phyloP scores from a whole-genome alignment of 1,140 invertebrate genomes.

The Probaryconus sp. region DNA sequence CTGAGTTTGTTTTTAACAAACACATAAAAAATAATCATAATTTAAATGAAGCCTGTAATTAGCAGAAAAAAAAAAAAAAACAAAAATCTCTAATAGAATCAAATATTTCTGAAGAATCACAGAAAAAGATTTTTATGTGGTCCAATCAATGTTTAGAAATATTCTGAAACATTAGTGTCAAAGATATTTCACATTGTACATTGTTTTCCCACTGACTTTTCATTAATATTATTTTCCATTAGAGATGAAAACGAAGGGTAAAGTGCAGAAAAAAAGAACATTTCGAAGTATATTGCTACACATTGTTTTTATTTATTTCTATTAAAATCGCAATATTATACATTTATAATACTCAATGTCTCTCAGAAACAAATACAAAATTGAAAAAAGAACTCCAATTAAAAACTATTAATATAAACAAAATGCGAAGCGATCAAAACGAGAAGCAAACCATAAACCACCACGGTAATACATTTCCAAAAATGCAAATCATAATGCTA shows the following conservation, averaged over 20 bases:
- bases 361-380: constrained; percentile 62
- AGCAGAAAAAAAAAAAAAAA: constrained; percentile 57
- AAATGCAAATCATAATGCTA: constrained; percentile 58
- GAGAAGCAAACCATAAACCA: constrained; percentile 57
- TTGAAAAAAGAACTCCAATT: constrained; percentile 57
- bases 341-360: constrained; percentile 64
- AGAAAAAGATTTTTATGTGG: constrained; percentile 5
- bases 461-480: constrained; percentile 59
- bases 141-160: not conserved
- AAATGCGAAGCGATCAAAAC: constrained; percentile 61
- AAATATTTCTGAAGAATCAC: not conserved
- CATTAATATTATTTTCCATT: no score
- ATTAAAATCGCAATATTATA: constrained; percentile 64
- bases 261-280: constrained; percentile 46
- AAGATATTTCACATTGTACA: no score
- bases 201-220: no score
- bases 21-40: no score
- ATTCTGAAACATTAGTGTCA: no score
- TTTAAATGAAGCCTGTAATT: no score
- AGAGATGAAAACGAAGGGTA: constrained; percentile 21
- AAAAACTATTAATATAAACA: constrained; percentile 60
- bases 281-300: constrained; percentile 52
- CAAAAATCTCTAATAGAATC: constrained; percentile 13
- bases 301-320: constrained; percentile 57
- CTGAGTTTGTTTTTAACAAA: constrained; percentile 50